Base-by-base conservation (phyloP, 1,140 invertebrate genomes). In the Drosophila malerkotliana region DNA sequence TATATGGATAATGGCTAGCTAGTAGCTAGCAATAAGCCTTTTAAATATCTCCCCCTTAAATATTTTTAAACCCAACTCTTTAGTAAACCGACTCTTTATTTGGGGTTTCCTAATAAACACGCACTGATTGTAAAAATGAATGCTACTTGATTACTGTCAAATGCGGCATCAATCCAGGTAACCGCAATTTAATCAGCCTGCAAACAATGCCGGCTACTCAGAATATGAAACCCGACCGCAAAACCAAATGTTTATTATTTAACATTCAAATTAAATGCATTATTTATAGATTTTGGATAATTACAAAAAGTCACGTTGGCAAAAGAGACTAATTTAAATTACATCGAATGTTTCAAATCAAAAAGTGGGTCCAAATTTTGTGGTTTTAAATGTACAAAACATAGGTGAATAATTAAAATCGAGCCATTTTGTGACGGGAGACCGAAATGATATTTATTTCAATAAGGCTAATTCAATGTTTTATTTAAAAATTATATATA, bases 181-280 rank as follows among this genome's bases (percentile, higher is more conserved):
- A 67, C 66, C 64, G 41, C 64, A 85, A 87, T 81, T 73, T 81
- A 87, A 85, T 87, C 81, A 78, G 64, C 66, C 12, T 78, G 66
- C 56, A 55, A 80, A 56, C 72, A 58, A 53, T 52, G 21, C 21
- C 21, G 30, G 51, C 48, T 51, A 68, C 76, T 60, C 61, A 63
- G 58, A 67, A 52, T 18, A 49, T 12, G 34, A 81, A 75, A 71
- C 74, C 62, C 45, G 78, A 76, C 82, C 82, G 47, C 83, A 79
- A 51, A 82, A 68, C 79, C 75, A 79, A 69, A 82, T 87, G 75
- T 87, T 87, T 87, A 88, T 87, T 88, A 88, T 87, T 87, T 76
- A 82, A 79, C 83, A 79, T 77, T 69, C 76, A 69, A 82, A 88
- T 88, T 73, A 72, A 82, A 88, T 87, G 45, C 72, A 87, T 83